Conservation (phyloP, 1,140 invertebrate genomes). For the Drosophila sp. region DNA sequence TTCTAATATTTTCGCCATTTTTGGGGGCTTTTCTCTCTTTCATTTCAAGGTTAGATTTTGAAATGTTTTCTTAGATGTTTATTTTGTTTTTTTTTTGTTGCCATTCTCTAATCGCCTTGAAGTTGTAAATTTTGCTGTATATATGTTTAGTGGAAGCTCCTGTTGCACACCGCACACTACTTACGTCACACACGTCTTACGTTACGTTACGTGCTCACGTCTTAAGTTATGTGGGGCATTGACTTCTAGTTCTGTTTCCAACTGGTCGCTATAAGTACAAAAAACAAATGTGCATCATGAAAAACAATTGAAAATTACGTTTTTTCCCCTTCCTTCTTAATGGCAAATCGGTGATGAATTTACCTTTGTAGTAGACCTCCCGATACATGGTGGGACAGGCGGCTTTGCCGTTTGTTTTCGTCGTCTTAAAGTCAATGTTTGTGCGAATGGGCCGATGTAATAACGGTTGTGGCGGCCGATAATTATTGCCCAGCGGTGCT, state of each 20-base stretch:
- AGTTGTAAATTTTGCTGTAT: constrained; percentile 32
- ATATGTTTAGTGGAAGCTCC: constrained; percentile 82
- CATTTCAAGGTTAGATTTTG: constrained; percentile 8
- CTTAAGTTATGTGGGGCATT: constrained; percentile 26
- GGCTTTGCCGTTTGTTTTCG: constrained; percentile 89
- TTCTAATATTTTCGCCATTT: constrained; percentile 15
- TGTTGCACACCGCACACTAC: constrained; percentile 72
- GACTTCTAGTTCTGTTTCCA: constrained; percentile 87
- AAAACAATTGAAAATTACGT: background rate
- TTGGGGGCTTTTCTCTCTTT: background rate
- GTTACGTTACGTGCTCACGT: constrained; percentile 40
- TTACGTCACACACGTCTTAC: constrained; percentile 56
- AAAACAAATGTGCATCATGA: background rate
- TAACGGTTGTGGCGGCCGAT: constrained; percentile 93
- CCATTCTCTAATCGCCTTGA: constrained; percentile 1
- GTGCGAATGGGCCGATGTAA: constrained; percentile 96
- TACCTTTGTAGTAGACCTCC: constrained; percentile 93
- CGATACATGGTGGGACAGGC: constrained; percentile 94
- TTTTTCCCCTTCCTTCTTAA: background rate
- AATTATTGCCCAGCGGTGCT: constrained; percentile 96
- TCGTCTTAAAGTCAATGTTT: constrained; percentile 96
- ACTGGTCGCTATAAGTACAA: constrained; percentile 85
- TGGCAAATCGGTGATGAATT: constrained; percentile 23
- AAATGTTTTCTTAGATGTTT: background rate
- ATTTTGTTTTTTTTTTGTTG: constrained; percentile 13